Evolutionary conservation across 2,888 invertebrate species (phyloP), one percentile per base, ranked within the genome.

Genomic region (Ecliptopera silaceata): DNA sequence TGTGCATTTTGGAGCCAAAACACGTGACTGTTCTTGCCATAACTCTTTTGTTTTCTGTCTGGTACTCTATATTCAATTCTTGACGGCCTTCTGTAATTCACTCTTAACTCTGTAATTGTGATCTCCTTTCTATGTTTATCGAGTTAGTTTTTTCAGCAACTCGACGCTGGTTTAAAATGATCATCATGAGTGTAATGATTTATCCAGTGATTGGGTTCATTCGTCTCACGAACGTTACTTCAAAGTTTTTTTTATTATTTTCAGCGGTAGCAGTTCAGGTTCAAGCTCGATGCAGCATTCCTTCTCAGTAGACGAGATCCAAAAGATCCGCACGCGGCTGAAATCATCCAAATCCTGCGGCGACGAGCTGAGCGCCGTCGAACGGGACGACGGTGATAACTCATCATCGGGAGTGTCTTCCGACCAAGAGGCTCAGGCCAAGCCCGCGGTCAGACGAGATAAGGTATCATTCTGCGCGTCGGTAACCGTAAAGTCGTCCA

Each of bases 321-420:
- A 97, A 80, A 96, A 96, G 82, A 96, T 96, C 63, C 93, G 96
- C 65, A 96, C 95, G 22, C 94, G 96, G 72, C 91, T 97, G 57
- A 97, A 96, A 80, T 95, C 96, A 54, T 97, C 97, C 5, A 96
- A 96, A 80, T 97, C 97, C 10, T 97, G 96, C 82, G 97, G 97
- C 32, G 96, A 96, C 85, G 96, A 96, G 76, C 94, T 97, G 68
- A 88, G 90, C 59, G 70, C 66, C n/a, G 82, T 66, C 43, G 91
- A 88, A 59, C 84, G 92, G 5, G 96, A 96, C 87, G 97, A 97
- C 84, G 96, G 96, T 45, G 97, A 97, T 84, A 97, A 97, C 85
- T 96, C 97, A 64, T 96, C 97, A 4, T 96, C 96, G 20, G 97
- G 97, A 17, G 97, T 97, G 0, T 96, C 96, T 64, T 96, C 96